Base-by-base conservation (phyloP, 2,888 invertebrate species). In the Drosophila neutralis region DNA sequence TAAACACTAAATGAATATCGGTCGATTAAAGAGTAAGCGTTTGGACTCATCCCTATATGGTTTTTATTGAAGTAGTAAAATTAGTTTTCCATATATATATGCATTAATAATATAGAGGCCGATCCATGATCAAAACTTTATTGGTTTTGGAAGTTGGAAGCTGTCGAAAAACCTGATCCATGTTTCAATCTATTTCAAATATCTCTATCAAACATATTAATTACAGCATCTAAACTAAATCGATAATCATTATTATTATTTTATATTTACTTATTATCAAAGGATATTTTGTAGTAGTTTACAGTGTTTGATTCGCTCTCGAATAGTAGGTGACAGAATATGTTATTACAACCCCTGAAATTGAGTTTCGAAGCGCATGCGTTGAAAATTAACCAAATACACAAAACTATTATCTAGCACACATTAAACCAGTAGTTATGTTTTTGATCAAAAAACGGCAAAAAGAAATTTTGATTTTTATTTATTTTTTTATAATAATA, bases 401-500 rank as follows among this genome's bases (percentile, higher is more conserved):
- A 83, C 75, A 82, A 70, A 80, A 80, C 69, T 75, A 66, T 21
- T 57, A 21, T 57, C 61, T 62, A 71, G 65, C 62, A 31, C 49
- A 69, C 54, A 66, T 48, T 69, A 8, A 56, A 76, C 54, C 59
- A 62, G 45, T 57, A 71, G 75, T 45, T 69, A 83, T 83, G 83
- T 76, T 73, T 69, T 62, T 73, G 49, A 57, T 76, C 56, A 84
- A 83, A 60, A 73, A 76, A 76, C 68, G 75, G 62, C 75, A 70
- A 66, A 70, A 67, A 52, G 59, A 69, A 71, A 73, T 80, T 71
- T 66, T 84, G 56, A 45, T 73, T 67, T 72, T 76, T 45, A 38
- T 91, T 79, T 92, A 94, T 51, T 78, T 83, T 51, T 60, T 88
- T 21, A 66, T 87, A 38, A 66, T 82, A 58, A 69, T 89, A 35